A percentile compares a stretch with the other conserved stretches of the same genome.
phyloP scores from a whole-genome alignment of 2,113 vertebrate species.

The Paradisaea rubra region DNA sequence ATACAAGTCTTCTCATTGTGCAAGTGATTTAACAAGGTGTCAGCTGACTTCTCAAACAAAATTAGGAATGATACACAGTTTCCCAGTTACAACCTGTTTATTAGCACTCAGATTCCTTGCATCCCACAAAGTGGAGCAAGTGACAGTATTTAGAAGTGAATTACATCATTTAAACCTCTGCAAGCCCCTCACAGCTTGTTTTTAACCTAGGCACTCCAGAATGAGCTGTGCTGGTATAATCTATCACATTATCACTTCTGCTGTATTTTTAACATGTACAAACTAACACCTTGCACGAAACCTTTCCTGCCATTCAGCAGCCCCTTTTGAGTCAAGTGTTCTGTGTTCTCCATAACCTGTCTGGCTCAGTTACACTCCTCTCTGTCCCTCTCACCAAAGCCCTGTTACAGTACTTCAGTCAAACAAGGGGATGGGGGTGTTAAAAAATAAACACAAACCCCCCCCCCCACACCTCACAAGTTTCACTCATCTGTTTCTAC shows the following conservation, averaged over 20 bases:
- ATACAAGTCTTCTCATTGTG: not conserved
- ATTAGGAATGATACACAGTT: fast-evolving
- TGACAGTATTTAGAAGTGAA: not conserved
- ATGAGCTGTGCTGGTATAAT: not conserved
- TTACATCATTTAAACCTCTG: fast-evolving
- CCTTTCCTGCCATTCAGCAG: not conserved
- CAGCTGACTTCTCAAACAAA: not conserved
- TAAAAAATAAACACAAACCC: not conserved
- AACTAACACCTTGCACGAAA: not conserved
- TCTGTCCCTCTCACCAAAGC: not conserved
- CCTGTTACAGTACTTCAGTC: too few relatives aligned
- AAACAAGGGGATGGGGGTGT: fast-evolving
- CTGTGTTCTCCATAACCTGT: not conserved
- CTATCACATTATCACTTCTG: not conserved
- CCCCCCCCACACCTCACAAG: fast-evolving
- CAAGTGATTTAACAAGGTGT: not conserved
- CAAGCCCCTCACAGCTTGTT: not conserved
- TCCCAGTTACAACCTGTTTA: not conserved
- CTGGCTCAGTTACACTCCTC: not conserved
- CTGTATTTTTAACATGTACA: not conserved
- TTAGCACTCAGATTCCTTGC: not conserved
- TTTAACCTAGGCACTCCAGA: not conserved
- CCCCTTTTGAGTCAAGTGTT: not conserved
- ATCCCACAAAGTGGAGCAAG: not conserved
- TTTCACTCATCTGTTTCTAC: not conserved